A percentile compares a stretch with the other conserved stretches of the same genome.
phyloP scores from a whole-genome alignment of 35 echinoderm and acorn worm genomes.

The Holothuria glaberrima region DNA sequence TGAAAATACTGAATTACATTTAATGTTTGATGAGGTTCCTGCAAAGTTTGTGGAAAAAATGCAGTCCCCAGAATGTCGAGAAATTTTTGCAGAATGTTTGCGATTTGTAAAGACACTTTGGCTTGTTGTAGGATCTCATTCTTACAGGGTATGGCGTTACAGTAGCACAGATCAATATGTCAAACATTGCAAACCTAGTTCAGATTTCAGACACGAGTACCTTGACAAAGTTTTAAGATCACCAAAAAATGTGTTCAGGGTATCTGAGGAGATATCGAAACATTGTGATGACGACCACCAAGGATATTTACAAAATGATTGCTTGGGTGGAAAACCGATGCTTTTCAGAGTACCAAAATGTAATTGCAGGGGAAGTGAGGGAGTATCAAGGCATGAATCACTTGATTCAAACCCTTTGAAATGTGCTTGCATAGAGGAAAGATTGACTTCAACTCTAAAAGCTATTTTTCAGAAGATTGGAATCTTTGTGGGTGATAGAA shows the following conservation, averaged over 20 bases:
- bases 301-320: neutral
- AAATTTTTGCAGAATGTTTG: too few species aligned
- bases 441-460: neutral
- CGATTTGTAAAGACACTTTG: neutral
- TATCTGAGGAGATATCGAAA: neutral
- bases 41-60: neutral
- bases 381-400: neutral
- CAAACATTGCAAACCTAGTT: neutral
- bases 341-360: neutral
- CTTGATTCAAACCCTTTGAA: neutral
- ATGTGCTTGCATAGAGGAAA: neutral
- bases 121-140: slow-evolving; percentile 2
- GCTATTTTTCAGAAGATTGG: neutral
- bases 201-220: neutral
- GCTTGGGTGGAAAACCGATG: neutral
- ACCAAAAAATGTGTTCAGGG: neutral
- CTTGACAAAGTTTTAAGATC: slow-evolving; percentile 16
- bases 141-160: neutral
- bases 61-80: too few species aligned
- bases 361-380: neutral
- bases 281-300: slow-evolving; percentile 1
- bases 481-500: neutral
- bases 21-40: slow-evolving; percentile 36
- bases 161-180: neutral
- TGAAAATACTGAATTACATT: neutral